Conservation (phyloP, 2,888 invertebrate species). For the Ormyrus pomaceus region DNA sequence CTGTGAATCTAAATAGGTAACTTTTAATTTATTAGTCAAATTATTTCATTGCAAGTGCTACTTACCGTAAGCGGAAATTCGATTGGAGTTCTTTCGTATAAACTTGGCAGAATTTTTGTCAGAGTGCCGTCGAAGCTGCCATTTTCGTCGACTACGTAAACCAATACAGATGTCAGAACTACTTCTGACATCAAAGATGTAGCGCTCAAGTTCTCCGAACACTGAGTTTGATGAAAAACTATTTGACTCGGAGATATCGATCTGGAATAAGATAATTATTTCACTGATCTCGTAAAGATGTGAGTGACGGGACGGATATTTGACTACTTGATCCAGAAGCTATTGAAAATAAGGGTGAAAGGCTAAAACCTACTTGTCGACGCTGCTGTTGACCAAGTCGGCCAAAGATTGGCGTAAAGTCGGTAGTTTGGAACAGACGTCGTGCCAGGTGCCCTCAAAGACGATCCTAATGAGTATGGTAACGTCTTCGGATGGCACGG, state of each 20-base stretch:
- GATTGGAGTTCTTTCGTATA: conserved; percentile 64
- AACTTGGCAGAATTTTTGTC: conserved; percentile 68
- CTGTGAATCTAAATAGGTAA: conserved; percentile 66
- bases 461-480: conserved; percentile 66
- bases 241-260: conserved; percentile 65
- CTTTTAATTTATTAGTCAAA: conserved; percentile 18
- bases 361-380: conserved; percentile 54
- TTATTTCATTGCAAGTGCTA: conserved; percentile 14
- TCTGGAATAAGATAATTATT: conserved; percentile 60
- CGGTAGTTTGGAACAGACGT: conserved; percentile 66
- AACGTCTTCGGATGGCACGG: conserved; percentile 59
- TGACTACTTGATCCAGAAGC: too few relatives aligned
- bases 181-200: conserved; percentile 58
- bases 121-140: conserved; percentile 67
- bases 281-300: too few relatives aligned
- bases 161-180: conserved; percentile 63
- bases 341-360: too few relatives aligned
- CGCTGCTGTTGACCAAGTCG: conserved; percentile 61
- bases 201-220: conserved; percentile 58
- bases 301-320: too few relatives aligned
- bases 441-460: conserved; percentile 65
- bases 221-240: conserved; percentile 67
- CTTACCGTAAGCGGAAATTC: conserved; percentile 68
- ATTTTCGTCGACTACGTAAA: conserved; percentile 69
- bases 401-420: conserved; percentile 63